Evolutionary conservation across 2,888 invertebrate species (phyloP), one percentile per base, ranked within the genome.

Genomic region (Zele albiditarsus): DNA sequence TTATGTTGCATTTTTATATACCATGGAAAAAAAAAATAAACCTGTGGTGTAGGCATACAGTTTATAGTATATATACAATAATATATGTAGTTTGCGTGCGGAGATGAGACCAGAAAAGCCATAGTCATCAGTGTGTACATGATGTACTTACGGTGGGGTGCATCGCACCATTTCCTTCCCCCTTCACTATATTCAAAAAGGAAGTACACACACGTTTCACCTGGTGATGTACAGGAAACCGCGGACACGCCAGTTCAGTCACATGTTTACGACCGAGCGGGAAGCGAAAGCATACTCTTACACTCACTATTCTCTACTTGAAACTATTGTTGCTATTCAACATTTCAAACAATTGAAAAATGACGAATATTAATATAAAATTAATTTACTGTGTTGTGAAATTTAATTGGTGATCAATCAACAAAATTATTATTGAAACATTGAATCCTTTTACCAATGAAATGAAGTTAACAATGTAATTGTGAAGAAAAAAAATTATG

Each of bases 131-230:
- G 23, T 53, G 53, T 49, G 20, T 60, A 62, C 14, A 27, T 28
- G 31, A 28, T 62, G 58, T 28, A 62, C n/a, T 62, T 27, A 28
- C 62, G 14, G 62, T 27, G 62, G 62, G 62, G 53, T 53, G 53
- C 53, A 53, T 53, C 53, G 20, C 53, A 60, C 62, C 71, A 62
- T 71, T 75, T 68, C 71, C 71, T 62, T 67, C 53, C 38, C 68
- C 62, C 60, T 60, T 71, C 66, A 46, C 27, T 27, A 31, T 20
- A 28, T 28, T 53, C 57, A 70, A 81, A 79, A 77, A 84, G 87
- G 86, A 87, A 85, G 83, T 83, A 82, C 83, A 81, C 84, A 82
- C 83, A 81, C 84, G 83, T 86, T 87, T 86, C 86, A 86, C 87
- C 85, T 82, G 86, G 75, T 82, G 83, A 82, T 84, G 82, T 80